Conservation (phyloP, 2,113 vertebrate genomes). For the Felis chaus region DNA sequence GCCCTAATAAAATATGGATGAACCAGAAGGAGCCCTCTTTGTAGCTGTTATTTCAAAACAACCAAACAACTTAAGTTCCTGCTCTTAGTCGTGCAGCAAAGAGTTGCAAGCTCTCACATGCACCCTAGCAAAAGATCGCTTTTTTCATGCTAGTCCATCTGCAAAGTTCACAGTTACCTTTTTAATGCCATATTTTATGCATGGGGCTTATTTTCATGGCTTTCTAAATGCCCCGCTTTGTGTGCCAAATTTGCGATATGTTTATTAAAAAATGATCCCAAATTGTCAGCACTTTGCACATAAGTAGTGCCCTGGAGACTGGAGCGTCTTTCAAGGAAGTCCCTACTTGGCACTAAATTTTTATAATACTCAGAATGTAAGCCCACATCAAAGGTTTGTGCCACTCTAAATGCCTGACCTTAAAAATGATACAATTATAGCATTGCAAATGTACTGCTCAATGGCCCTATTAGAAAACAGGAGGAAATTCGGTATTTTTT, state of each 20-base stretch:
- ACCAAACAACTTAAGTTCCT: constrained; percentile 53
- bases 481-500: background rate
- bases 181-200: constrained; percentile 47
- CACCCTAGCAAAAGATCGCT: background rate
- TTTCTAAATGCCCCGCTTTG: constrained; percentile 35
- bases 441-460: background rate
- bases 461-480: background rate
- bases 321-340: background rate
- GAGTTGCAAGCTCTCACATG: background rate
- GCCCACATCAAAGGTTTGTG: constrained; percentile 56
- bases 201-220: constrained; percentile 42
- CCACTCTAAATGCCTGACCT: constrained; percentile 25
- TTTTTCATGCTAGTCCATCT: background rate
- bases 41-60: constrained; percentile 58
- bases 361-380: constrained; percentile 53
- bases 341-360: constrained; percentile 12
- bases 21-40: constrained; percentile 44
- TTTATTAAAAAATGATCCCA: constrained; percentile 56
- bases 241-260: constrained; percentile 34
- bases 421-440: constrained; percentile 3
- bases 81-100: background rate
- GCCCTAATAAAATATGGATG: constrained; percentile 76
- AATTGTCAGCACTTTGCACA: constrained; percentile 22
- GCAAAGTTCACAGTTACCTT: constrained; percentile 35
- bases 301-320: background rate